These are phyloP conservation scores for Podotricha telesiphe DNA, from an alignment of 2,888 invertebrate genomes.

Conservation along the genomic window DNA sequence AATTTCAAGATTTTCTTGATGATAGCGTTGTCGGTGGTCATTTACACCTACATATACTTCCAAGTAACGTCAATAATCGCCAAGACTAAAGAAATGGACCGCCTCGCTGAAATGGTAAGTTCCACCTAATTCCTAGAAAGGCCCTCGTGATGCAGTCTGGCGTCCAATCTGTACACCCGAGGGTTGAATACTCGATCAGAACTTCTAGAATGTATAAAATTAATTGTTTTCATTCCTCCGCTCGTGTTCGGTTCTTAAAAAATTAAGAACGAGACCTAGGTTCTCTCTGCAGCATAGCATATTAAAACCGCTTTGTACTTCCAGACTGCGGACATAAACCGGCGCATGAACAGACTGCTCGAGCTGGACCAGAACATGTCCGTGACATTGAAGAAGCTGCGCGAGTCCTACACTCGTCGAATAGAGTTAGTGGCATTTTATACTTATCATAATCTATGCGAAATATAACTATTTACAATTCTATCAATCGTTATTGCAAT, in stretches of 20 bases:
- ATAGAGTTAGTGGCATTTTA: neutral
- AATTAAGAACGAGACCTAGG: too few relatives aligned
- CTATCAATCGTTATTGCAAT: too few relatives aligned
- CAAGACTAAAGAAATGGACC: neutral
- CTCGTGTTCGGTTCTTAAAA: too few relatives aligned
- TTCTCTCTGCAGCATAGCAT: neutral
- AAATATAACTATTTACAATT: too few relatives aligned
- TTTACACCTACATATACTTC: constrained; percentile 10
- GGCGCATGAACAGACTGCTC: constrained; percentile 55
- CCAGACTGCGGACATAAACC: constrained; percentile 55
- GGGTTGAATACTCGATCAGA: neutral
- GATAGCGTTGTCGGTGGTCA: constrained; percentile 5
- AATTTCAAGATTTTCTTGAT: constrained; percentile 6
- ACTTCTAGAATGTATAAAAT: neutral
- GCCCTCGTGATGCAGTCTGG: neutral
- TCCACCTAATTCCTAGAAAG: neutral
- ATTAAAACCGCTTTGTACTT: neutral
- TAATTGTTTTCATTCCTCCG: neutral
- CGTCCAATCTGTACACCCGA: neutral
- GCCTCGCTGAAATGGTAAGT: constrained; percentile 5
- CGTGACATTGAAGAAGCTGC: constrained; percentile 50
- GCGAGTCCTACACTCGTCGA: neutral
- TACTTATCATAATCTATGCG: neutral
- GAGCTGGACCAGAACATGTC: constrained; percentile 53
- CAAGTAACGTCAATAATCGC: neutral